Evolutionary conservation across 2,797 vertebrate species (phyloP).

Genomic region (Poecilia gillii): DNA sequence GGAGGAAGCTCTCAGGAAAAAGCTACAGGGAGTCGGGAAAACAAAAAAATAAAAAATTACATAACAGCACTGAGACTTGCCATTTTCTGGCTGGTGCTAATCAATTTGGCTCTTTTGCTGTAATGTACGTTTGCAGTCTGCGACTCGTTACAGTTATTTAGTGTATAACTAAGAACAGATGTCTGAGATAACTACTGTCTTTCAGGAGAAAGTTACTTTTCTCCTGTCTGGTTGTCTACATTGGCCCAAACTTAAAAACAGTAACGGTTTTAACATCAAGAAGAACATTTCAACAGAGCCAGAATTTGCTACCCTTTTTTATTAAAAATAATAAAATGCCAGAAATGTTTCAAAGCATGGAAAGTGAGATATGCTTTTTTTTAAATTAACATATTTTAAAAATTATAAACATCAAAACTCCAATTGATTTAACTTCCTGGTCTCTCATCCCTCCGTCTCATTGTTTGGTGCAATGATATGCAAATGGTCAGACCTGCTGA

Average conservation of each 20-base stretch:
- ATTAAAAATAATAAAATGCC: neutral
- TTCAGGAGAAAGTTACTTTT: neutral
- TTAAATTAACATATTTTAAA: neutral
- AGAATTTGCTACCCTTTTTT: neutral
- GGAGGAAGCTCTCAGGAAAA: constrained; percentile 21
- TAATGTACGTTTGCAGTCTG: neutral
- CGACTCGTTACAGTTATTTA: neutral
- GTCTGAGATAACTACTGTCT: neutral
- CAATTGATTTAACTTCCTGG: constrained; percentile 46
- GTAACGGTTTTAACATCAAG: neutral
- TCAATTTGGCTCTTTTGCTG: neutral
- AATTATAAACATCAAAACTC: neutral
- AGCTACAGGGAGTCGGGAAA: constrained; percentile 20
- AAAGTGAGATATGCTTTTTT: neutral
- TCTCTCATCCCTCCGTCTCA: constrained; percentile 33
- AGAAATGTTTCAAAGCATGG: neutral
- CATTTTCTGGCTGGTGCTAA: neutral
- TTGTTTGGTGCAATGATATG: constrained; percentile 63
- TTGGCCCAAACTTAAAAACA: neutral
- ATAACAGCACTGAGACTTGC: constrained; percentile 1
- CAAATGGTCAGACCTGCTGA: constrained; percentile 50
- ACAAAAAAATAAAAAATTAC: constrained; percentile 10
- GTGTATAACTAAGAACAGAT: neutral
- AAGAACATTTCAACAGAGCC: neutral
- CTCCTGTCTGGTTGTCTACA: neutral